Percentiles rank a stretch among this genome's conserved stretches.
phyloP scores from a whole-genome alignment of 1,140 invertebrate genomes.

The Caenorhabditis tropicalis region DNA sequence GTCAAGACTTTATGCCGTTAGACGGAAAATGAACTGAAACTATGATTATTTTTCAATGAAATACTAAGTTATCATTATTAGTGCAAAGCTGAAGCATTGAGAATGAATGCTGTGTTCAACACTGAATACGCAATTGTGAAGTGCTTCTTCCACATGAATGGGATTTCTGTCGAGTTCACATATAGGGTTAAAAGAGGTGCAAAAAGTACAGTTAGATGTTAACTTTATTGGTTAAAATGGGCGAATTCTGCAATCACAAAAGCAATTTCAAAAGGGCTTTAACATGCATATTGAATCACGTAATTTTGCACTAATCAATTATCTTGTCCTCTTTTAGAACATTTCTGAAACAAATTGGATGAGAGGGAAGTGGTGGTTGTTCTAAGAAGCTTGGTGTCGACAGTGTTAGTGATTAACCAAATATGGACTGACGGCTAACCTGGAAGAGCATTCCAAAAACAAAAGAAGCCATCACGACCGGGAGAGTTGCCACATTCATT shows the following conservation, averaged over 20 bases:
- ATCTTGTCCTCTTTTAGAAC: conserved; percentile 1
- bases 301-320: conserved; percentile 14
- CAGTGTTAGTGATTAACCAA: background rate
- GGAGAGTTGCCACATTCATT: conserved; percentile 20
- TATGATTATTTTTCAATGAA: background rate
- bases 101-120: background rate
- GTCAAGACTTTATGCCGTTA: conserved; percentile 14
- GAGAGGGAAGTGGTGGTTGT: background rate
- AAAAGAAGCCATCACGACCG: conserved; percentile 50
- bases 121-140: too few relatives aligned
- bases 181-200: too few relatives aligned
- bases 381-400: background rate
- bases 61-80: background rate
- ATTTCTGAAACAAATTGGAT: background rate
- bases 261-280: background rate
- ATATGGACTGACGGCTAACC: background rate
- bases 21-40: conserved; percentile 41
- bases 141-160: too few relatives aligned
- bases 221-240: too few relatives aligned
- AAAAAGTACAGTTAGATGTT: too few relatives aligned
- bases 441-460: conserved; percentile 56
- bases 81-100: background rate
- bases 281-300: background rate
- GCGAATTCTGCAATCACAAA: too few relatives aligned
- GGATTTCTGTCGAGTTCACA: too few relatives aligned